phyloP scores from a whole-genome alignment of 2,113 vertebrate species.

The Sialia sialis region DNA sequence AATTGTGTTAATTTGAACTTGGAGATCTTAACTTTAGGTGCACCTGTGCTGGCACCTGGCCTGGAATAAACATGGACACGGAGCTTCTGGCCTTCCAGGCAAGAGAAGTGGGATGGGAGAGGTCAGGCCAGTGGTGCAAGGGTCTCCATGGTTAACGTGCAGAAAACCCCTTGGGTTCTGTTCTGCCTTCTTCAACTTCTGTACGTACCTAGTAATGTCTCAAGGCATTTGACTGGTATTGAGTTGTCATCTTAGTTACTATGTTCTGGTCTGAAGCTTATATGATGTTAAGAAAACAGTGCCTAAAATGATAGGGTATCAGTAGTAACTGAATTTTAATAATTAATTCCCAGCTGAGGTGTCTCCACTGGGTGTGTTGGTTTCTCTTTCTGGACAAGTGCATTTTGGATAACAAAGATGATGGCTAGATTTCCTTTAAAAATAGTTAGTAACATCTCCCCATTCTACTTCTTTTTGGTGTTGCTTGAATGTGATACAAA shows the following conservation, averaged over 20 bases:
- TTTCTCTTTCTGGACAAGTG: neutral
- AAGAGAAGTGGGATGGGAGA: neutral
- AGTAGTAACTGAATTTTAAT: neutral
- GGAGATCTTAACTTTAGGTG: neutral
- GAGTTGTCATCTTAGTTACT: neutral
- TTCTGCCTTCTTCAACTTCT: neutral
- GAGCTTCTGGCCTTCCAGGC: neutral
- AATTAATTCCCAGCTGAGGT: neutral
- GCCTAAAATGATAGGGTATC: neutral
- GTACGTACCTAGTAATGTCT: neutral
- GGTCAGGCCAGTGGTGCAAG: neutral
- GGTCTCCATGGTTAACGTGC: neutral
- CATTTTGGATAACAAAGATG: neutral
- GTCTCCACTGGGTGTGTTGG: neutral
- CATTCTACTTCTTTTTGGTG: neutral
- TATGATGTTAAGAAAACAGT: neutral
- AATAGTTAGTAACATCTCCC: accelerated
- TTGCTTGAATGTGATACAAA: neutral
- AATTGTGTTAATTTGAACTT: neutral
- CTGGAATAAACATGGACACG: neutral
- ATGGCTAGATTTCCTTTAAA: neutral
- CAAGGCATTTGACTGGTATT: neutral
- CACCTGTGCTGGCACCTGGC: neutral
- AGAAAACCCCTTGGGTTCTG: neutral
- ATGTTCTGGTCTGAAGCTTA: neutral